Evolutionary conservation across 1,140 invertebrate species (phyloP), one percentile per base, ranked within the genome.

Genomic region (Maconellicoccus hirsutus): DNA sequence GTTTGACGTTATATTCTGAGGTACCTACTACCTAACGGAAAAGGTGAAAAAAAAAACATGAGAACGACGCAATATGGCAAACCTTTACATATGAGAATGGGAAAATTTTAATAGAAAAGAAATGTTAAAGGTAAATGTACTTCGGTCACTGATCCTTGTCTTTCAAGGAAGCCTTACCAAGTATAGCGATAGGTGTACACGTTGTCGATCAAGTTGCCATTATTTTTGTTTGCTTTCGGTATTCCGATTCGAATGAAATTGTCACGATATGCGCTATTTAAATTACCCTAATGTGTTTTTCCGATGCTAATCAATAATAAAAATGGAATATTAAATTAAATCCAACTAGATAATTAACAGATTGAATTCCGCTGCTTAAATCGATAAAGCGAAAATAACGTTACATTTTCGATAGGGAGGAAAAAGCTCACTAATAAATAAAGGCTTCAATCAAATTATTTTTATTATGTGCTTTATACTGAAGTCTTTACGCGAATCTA

Each of bases 241-340:
- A 14, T 52, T 3, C 16, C 12, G 2, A 16, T 6, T 52, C 42
- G 42, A 19, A 52, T 52, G n/a, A 52, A 52, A 52, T 16, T 52
- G 42, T 52, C 42, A 52, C 42, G 42, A 52, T 52, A 52, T 16
- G 6, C 2, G 16, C 42, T 52, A 52, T 52, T 52, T 52, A 52
- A 52, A 52, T 52, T 52, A 52, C 3, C n/a, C 10, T 3, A 52
- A 19, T 16, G 42, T 52, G n/a, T 52, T 52, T 16, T 52, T 52
- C 12, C n/a, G n/a, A 16, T 14, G 33, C 42, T 52, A 16, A 52
- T 52, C 42, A 52, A 52, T 52, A 52, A 16, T 16, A 19, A 52
- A 52, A 52, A 52, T 52, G n/a, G 42, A 52, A 52, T 52, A 52
- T 52, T 52, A 52, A 52, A 52, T 52, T 52, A 52, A 52, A 52